Conservation (phyloP, 2,797 vertebrate species). For the Crenuchus spilurus region DNA sequence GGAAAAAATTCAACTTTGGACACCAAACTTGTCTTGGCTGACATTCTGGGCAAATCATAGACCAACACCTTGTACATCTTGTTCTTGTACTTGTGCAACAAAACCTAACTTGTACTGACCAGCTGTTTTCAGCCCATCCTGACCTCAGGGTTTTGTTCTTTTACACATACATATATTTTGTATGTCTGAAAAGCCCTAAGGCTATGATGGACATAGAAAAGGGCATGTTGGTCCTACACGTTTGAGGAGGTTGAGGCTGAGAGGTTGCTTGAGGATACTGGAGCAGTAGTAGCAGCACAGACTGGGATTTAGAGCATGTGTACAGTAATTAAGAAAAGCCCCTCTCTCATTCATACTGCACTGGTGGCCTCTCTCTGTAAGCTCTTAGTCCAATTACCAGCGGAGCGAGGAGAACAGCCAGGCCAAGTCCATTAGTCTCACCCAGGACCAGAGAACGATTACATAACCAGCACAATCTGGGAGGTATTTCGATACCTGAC, state of each 20-base stretch:
- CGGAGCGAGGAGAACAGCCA: not conserved
- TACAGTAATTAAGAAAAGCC: conserved; percentile 14
- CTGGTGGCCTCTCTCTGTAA: conserved; percentile 31
- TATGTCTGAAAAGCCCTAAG: not conserved
- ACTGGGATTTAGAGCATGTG: not conserved
- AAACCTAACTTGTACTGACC: no score
- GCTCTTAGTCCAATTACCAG: conserved; percentile 37
- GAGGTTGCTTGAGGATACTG: not conserved
- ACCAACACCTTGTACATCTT: no score
- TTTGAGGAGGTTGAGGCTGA: not conserved
- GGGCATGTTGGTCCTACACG: not conserved
- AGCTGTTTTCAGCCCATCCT: no score
- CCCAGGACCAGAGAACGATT: conserved; percentile 38
- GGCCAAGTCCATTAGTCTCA: conserved; percentile 46
- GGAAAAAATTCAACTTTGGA: no score
- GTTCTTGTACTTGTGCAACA: no score
- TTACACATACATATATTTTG: no score
- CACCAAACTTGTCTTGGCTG: no score
- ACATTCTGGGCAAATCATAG: no score
- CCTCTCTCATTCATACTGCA: conserved; percentile 29
- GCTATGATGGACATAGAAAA: not conserved
- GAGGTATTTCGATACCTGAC: not conserved
- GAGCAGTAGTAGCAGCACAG: conserved; percentile 4
- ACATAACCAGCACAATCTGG: conserved; percentile 35
- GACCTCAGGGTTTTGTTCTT: no score